Percentiles rank a stretch among this genome's conserved stretches.
phyloP scores from a whole-genome alignment of 2,888 invertebrate species.

The Phasia obesa region DNA sequence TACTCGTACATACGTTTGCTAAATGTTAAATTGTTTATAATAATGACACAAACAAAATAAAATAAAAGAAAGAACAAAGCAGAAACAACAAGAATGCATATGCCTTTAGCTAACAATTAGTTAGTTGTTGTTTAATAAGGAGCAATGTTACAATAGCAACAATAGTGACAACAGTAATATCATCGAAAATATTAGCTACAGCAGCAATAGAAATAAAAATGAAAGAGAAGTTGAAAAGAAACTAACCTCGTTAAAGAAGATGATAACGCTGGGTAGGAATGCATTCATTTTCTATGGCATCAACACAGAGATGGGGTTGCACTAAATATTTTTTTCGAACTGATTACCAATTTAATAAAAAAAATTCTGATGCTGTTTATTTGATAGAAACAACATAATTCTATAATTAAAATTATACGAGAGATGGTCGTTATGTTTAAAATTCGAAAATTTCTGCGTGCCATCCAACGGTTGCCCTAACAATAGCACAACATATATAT shows the following conservation, averaged over 20 bases:
- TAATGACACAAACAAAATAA: conserved; percentile 44
- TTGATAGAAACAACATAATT: too few species aligned
- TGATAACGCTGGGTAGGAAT: conserved; percentile 15
- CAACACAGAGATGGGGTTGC: too few species aligned
- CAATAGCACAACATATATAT: too few species aligned
- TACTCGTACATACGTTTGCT: conserved; percentile 12
- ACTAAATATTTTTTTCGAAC: too few species aligned
- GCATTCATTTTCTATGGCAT: too few species aligned
- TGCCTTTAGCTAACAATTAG: conserved; percentile 67
- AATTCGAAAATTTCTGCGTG: too few species aligned
- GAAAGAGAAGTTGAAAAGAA: conserved; percentile 25
- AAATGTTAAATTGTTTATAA: conserved; percentile 66
- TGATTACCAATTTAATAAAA: too few species aligned
- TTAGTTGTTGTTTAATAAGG: conserved; percentile 58
- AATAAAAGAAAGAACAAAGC: conserved; percentile 4
- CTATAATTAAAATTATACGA: too few species aligned
- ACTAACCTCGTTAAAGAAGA: conserved; percentile 40
- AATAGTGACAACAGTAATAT: not conserved
- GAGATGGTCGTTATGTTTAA: too few species aligned
- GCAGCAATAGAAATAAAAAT: conserved; percentile 14
- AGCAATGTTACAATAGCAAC: conserved; percentile 43
- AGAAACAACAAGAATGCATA: conserved; percentile 46
- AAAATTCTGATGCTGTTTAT: too few species aligned
- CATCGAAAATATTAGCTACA: conserved; percentile 13
- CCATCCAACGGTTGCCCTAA: too few species aligned